Evolutionary conservation across 1,140 invertebrate genomes (phyloP).

Genomic region (Condylostylus longicornis): DNA sequence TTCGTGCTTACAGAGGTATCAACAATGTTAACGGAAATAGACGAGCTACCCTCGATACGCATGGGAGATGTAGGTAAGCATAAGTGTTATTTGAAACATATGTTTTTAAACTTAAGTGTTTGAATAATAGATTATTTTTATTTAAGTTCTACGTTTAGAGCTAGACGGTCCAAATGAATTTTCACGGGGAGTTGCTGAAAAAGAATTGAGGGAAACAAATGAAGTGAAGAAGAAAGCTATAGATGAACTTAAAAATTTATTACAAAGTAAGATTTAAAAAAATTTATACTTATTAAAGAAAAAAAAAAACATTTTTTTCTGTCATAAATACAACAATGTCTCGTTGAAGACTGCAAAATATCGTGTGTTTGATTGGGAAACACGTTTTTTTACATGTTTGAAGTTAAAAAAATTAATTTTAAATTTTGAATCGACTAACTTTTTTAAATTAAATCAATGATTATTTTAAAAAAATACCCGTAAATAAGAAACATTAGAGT

Average conservation of each 20-base stretch:
- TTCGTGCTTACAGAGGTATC: conserved; percentile 41
- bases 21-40: conserved; percentile 52
- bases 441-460: no score
- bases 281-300: not conserved
- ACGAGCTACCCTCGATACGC: conserved; percentile 46
- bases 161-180: conserved; percentile 43
- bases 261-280: conserved; percentile 41
- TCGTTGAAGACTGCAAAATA: no score
- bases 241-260: conserved; percentile 43
- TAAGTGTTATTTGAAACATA: no score
- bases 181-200: conserved; percentile 50
- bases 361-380: no score
- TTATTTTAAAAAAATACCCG: no score
- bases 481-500: no score
- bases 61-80: conserved; percentile 54
- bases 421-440: no score
- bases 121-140: no score
- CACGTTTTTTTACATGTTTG: no score
- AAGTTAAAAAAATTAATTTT: no score
- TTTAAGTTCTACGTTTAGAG: conserved; percentile 50
- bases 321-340: not conserved
- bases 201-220: conserved; percentile 54
- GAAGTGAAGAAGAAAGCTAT: conserved; percentile 47
- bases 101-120: no score
- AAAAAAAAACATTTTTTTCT: not conserved